Base-by-base conservation (phyloP, 2,888 invertebrate species). In the Sinopyrophorus schimmeli region DNA sequence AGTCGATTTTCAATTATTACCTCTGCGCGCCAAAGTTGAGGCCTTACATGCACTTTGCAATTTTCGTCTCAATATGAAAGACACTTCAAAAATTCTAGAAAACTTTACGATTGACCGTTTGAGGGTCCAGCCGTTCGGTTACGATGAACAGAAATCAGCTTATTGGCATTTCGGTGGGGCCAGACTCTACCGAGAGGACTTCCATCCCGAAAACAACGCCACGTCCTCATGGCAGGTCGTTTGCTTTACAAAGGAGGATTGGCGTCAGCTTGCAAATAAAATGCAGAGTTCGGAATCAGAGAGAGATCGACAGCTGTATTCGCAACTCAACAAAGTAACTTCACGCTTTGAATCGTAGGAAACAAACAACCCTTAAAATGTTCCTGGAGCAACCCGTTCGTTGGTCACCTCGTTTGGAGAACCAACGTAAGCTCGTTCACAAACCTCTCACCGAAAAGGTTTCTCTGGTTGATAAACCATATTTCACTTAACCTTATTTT, bases 101-200 rank as follows among this genome's bases (percentile, higher is more conserved):
- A 92, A 92, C 72, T 80, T 94, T 67, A 93, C 94, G 77, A 89
- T 93, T 27, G 93, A 94, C 67, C 92, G 92, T 74, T 80, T 96
- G 67, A 83, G 95, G 67, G 92, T 96, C 42, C 92, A 93, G 76
- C 93, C 95, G 17, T 77, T 96, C 53, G 95, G 92, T 71, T 87
- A 86, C 79, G 96, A 96, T 79, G 85, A 86, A 66, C 88, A 88
- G 72, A 88, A 89, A 60, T 92, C 92, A 38, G 89, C 90, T 40
- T 96, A 95, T 76, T 96, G 95, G 95, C 96, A 96, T 76, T 96
- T 96, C 76, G 94, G 94, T 79, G 95, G 95, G 27, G 94, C 93
- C 52, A 82, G 94, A 64, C 78, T 92, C 61, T 92, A 92, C 74
- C 80, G 91, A 57, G 92, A 92, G 75, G 73, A 73, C 65, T 73